A percentile compares a stretch with the other conserved stretches of the same genome.
phyloP scores from a whole-genome alignment of 2,888 invertebrate species.

The Drosophila prostipennis region DNA sequence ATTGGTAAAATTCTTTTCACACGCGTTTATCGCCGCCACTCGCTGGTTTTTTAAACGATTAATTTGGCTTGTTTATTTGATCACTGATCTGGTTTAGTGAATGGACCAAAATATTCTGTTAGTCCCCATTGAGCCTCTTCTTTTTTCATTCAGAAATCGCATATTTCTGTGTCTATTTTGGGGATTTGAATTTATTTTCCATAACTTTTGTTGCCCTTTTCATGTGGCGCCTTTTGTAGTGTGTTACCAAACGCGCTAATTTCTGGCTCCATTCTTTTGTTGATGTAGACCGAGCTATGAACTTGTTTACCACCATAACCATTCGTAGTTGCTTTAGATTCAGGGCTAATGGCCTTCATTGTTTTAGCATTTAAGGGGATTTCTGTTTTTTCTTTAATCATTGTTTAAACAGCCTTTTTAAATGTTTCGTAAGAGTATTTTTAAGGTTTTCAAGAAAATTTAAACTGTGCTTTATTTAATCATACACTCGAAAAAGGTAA shows the following conservation, averaged over 20 bases:
- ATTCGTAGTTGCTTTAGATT: slow-evolving; percentile 4
- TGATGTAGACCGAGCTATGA: slow-evolving; percentile 8
- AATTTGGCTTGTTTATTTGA: slow-evolving; percentile 49
- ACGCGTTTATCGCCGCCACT: slow-evolving; percentile 29
- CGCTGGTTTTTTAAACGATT: slow-evolving; percentile 26
- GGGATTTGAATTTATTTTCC: slow-evolving; percentile 39
- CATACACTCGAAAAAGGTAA: too few relatives aligned
- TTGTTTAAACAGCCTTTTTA: background rate
- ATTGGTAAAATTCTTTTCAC: slow-evolving; percentile 54
- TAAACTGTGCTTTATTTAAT: too few relatives aligned
- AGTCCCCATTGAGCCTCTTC: slow-evolving; percentile 33
- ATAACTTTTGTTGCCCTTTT: slow-evolving; percentile 17
- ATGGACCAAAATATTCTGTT: slow-evolving; percentile 26
- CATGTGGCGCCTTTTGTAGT: slow-evolving; percentile 24
- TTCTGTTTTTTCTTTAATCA: background rate
- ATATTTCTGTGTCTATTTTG: slow-evolving; percentile 27
- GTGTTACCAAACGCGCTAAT: slow-evolving; percentile 51
- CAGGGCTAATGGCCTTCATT: slow-evolving; percentile 16
- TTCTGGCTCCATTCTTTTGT: slow-evolving; percentile 34
- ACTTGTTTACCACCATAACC: slow-evolving; percentile 10
- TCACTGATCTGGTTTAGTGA: slow-evolving; percentile 40
- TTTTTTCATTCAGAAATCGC: slow-evolving; percentile 29
- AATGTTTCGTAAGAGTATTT: background rate
- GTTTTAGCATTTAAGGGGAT: background rate
- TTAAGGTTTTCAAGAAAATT: background rate